Percentiles rank a stretch among this genome's conserved stretches.
Conservation (phyloP, 2,888 invertebrate species). For the Gnatocerus cornutus region DNA sequence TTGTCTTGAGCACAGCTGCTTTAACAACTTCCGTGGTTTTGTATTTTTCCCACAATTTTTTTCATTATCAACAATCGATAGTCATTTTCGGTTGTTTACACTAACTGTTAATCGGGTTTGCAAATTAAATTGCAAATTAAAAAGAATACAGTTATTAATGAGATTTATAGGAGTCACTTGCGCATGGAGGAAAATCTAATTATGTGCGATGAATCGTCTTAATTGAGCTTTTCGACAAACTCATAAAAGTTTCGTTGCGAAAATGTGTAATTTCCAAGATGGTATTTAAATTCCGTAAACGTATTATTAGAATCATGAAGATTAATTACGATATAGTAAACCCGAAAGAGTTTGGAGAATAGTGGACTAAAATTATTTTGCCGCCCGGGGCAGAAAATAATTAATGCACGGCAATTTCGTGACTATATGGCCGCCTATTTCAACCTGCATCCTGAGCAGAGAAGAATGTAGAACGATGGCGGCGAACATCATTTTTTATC, state of each 20-base stretch:
- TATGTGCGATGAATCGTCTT: slow-evolving; percentile 16
- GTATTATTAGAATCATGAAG: slow-evolving; percentile 46
- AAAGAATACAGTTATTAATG: slow-evolving; percentile 17
- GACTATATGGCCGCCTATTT: slow-evolving; percentile 50
- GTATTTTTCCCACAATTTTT: slow-evolving; percentile 30
- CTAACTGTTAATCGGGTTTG: neutral
- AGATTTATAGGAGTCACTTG: slow-evolving; percentile 17
- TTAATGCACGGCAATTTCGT: slow-evolving; percentile 49
- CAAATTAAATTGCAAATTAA: neutral
- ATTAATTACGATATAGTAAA: slow-evolving; percentile 45
- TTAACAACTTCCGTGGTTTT: slow-evolving; percentile 38
- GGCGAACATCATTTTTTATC: slow-evolving; percentile 43
- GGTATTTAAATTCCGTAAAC: slow-evolving; percentile 33
- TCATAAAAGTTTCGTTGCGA: slow-evolving; percentile 19
- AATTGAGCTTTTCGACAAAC: slow-evolving; percentile 18
- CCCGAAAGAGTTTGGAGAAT: slow-evolving; percentile 38
- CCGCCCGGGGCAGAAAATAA: slow-evolving; percentile 46
- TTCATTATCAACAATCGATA: neutral
- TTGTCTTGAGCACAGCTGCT: slow-evolving; percentile 34
- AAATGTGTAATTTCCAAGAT: slow-evolving; percentile 8
- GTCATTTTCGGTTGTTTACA: neutral
- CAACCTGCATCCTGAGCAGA: slow-evolving; percentile 42
- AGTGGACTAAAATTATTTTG: slow-evolving; percentile 47
- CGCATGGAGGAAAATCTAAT: slow-evolving; percentile 24
- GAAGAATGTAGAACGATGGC: slow-evolving; percentile 42